Percentiles rank a stretch among this genome's conserved stretches.
Evolutionary conservation across 2,888 invertebrate species (phyloP).

Genomic region (Drosophila anomalata): DNA sequence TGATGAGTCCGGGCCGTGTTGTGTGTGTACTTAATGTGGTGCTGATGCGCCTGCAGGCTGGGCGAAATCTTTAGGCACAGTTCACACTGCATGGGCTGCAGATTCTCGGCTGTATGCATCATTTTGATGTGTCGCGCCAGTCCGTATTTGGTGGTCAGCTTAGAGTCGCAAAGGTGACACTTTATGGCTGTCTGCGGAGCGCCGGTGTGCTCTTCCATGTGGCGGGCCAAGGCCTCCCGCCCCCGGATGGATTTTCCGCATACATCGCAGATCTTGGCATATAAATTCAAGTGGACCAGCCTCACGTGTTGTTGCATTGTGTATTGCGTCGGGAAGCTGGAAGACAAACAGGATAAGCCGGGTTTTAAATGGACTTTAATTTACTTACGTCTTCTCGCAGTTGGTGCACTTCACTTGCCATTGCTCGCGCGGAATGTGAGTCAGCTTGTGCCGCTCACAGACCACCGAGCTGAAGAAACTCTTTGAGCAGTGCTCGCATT

Average conservation of each 20-base stretch:
- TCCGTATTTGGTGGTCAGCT: slow-evolving; percentile 74
- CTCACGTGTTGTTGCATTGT: slow-evolving; percentile 76
- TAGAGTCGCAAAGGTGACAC: slow-evolving; percentile 79
- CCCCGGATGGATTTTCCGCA: slow-evolving; percentile 81
- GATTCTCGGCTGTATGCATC: slow-evolving; percentile 76
- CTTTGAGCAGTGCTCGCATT: slow-evolving; percentile 81
- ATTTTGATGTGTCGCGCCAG: slow-evolving; percentile 81
- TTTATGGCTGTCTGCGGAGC: slow-evolving; percentile 68
- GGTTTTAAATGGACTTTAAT: background rate
- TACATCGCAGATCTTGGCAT: slow-evolving; percentile 81
- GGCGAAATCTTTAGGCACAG: slow-evolving; percentile 79
- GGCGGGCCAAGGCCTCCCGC: slow-evolving; percentile 73
- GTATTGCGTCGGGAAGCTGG: slow-evolving; percentile 76
- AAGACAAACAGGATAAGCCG: background rate
- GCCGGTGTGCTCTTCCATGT: slow-evolving; percentile 80
- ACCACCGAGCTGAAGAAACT: slow-evolving; percentile 75
- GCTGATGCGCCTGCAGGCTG: slow-evolving; percentile 73
- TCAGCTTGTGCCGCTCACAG: slow-evolving; percentile 76
- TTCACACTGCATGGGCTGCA: slow-evolving; percentile 76
- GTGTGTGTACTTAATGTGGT: slow-evolving; percentile 81
- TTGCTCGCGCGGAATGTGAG: slow-evolving; percentile 79
- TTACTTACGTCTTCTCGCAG: slow-evolving; percentile 77
- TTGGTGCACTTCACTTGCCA: slow-evolving; percentile 71
- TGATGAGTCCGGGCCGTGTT: slow-evolving; percentile 75
- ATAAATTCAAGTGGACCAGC: slow-evolving; percentile 78